Evolutionary conservation across 1,140 invertebrate genomes (phyloP), one percentile per base, ranked within the genome.

Genomic region (Chelonus insularis): DNA sequence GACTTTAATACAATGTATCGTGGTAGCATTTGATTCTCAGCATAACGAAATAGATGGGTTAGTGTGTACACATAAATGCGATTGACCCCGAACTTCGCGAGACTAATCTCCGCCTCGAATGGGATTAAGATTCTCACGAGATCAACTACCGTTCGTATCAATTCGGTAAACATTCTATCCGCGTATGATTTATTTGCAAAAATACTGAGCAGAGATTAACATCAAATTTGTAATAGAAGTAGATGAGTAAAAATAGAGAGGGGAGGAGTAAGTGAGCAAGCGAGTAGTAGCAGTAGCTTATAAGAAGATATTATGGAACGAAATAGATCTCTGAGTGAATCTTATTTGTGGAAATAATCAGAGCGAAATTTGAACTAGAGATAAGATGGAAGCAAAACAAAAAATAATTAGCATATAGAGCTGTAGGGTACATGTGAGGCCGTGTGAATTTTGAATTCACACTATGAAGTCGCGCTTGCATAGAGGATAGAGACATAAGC

Each of bases 101-200:
- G 62, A 63, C 69, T 74, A 72, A 77, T 75, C 70, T 64, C 65
- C 66, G 69, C 70, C 65, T 68, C 73, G 65, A 72, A 75, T 62
- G 56, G 67, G 68, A 72, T 74, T 65, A 54, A 62, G 48, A 68
- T 74, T 77, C 73, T 74, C 72, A 75, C 68, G 68, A 62, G 64
- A 65, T 60, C 55, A 45, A 47, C 25, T 25, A 36, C 43, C 32
- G 8, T 12, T 16, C 25, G 21, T 48, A 32, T 43, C 37, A 11
- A 21, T 36, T 21, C 18, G 16, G 18, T 20, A 45, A 45, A 20
- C 11, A 25, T n/a, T n/a, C n/a, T 21, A 21, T 12, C 14, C 21
- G 29, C 25, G 52, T 58, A 48, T 70, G 69, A 72, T 64, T 70
- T 68, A 62, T 64, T 70, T 60, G 61, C 43, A 57, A 63, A 59